phyloP scores from a whole-genome alignment of 2,797 vertebrate species.

The Myotis planiceps region DNA sequence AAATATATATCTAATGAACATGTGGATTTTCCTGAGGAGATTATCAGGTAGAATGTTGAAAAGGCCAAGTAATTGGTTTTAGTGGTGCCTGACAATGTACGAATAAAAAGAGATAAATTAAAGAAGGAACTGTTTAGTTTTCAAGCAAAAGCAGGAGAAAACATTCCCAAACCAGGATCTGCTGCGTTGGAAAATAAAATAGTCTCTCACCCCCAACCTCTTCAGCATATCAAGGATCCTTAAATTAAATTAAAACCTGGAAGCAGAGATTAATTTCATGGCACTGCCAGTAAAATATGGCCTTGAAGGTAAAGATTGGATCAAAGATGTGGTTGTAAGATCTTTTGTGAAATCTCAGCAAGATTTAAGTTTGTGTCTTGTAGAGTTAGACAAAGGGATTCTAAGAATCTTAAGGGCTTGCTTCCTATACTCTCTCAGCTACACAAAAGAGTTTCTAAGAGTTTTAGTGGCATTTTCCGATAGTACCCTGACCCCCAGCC shows the following conservation, averaged over 20 bases:
- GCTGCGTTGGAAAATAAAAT: conserved; percentile 1
- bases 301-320: neutral
- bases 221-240: neutral
- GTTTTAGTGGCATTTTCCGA: neutral
- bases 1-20: neutral
- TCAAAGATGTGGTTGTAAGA: neutral
- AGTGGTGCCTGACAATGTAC: neutral
- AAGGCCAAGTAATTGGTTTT: neutral
- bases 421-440: neutral
- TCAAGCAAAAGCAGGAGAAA: conserved; percentile 2
- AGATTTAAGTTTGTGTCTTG: neutral
- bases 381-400: neutral
- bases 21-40: conserved; percentile 18
- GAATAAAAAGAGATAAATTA: neutral
- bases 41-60: conserved; percentile 5
- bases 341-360: neutral
- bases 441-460: neutral
- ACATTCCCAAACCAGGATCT: neutral
- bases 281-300: neutral
- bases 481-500: neutral
- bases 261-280: conserved; percentile 10
- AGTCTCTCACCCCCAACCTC: neutral
- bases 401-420: neutral
- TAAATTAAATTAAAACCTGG: conserved; percentile 30
- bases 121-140: neutral